Base-by-base conservation (phyloP, 1,140 invertebrate genomes). In the Heterodera carotae region DNA sequence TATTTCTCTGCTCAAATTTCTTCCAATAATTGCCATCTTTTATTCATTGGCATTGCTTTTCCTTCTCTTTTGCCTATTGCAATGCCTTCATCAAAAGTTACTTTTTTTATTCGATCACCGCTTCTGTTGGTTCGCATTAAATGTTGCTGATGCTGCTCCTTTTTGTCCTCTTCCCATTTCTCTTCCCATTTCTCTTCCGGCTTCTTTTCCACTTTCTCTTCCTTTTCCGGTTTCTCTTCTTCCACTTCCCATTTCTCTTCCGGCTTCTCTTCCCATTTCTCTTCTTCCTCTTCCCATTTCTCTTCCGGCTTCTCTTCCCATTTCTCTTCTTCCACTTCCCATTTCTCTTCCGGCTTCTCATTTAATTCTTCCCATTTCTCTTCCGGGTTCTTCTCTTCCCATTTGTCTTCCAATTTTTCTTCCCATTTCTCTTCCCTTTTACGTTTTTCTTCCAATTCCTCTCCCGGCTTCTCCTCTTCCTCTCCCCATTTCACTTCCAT, bases 131-230 rank as follows among this genome's bases (percentile, higher is more conserved):
- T 71, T 8, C 6, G 15, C 48, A 8, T 71, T 39, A 22, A 34
- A 34, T 39, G 27, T 36, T 22, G n/a, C 29, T 8, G 39, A 10
- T 43, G 36, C 2, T 53, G 48, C 48, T 22, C 1, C 25, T 43
- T 22, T 25, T 48, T 39, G 15, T 36, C 69, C 18, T 27, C 36
- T 69, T 69, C 29, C n/a, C 31, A 3, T 53, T 31, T 36, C 33
- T 56, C 33, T 70, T 70, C 69, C 48, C 22, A 29, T 48, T n/a
- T 43, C 48, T 69, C 48, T 34, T 36, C 69, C 48, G 33, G 25
- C 31, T n/a, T 43, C 48, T 69, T 33, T 34, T 36, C 69, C 22
- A 29, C 29, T 29, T 39, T 15, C 3, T 48, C 31, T 22, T 43
- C n/a, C 29, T 70, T 7, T n/a, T 34, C 18, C 0, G 25, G 0